Conservation (phyloP, 2,797 vertebrate species). For the Phataginus tetradactyla region DNA sequence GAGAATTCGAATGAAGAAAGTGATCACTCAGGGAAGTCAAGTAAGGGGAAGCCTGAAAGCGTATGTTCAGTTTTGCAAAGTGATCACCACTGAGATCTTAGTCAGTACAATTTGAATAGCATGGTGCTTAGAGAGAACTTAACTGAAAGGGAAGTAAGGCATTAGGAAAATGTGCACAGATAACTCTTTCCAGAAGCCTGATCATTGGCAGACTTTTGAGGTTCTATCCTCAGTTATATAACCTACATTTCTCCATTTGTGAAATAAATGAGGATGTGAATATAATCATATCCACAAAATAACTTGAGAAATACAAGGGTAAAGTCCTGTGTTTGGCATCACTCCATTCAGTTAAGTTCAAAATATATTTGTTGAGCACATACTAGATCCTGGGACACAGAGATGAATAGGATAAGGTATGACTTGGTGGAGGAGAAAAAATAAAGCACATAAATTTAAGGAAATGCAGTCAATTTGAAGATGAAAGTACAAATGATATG, state of each 20-base stretch:
- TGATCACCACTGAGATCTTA: neutral
- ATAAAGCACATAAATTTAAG: neutral
- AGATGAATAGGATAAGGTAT: neutral
- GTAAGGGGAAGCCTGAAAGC: neutral
- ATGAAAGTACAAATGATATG: neutral
- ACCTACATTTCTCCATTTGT: neutral
- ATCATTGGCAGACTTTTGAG: neutral
- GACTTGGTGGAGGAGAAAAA: conserved; percentile 4
- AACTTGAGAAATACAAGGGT: conserved; percentile 33
- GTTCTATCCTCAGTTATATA: neutral
- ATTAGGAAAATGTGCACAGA: neutral
- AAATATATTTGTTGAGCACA: neutral
- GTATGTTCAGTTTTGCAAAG: neutral
- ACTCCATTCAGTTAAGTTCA: neutral
- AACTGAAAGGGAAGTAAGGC: neutral
- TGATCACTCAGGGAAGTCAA: neutral
- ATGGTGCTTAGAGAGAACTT: neutral
- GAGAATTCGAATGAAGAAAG: neutral
- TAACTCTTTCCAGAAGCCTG: neutral
- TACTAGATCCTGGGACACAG: neutral
- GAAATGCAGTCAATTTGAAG: neutral
- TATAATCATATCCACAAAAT: conserved; percentile 11
- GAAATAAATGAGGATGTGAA: conserved; percentile 41
- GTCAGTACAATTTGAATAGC: neutral
- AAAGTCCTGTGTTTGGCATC: neutral